A percentile compares a stretch with the other conserved stretches of the same genome.
These are phyloP conservation scores for Sparus aurata DNA, from an alignment of 2,797 vertebrate species.

Conservation along the genomic window DNA sequence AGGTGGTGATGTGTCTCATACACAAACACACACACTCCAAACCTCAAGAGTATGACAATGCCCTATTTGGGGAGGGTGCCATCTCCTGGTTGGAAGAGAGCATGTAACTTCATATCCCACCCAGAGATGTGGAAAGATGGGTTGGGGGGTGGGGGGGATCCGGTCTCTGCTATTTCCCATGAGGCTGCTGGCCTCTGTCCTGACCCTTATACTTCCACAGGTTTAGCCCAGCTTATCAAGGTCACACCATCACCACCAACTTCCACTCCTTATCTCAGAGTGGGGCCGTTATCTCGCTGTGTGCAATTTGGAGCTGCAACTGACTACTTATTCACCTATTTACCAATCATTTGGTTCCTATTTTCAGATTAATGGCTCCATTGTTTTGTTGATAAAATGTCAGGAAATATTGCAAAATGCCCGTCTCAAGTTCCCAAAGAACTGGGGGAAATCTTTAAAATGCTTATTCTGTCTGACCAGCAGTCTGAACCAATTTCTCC, in stretches of 20 bases:
- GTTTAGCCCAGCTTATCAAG: conserved; percentile 45
- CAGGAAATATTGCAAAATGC: not conserved
- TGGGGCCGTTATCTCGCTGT: not conserved
- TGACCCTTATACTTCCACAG: conserved; percentile 13
- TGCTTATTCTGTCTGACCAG: not conserved
- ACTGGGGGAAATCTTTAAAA: not conserved
- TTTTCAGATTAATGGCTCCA: not conserved
- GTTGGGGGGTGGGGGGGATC: not conserved
- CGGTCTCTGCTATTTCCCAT: conserved; percentile 23
- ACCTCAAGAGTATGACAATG: conserved; percentile 41
- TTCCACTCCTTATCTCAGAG: conserved; percentile 9
- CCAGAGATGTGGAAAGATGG: conserved; percentile 10
- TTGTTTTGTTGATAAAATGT: not conserved
- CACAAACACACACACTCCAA: conserved; percentile 24
- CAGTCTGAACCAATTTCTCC: not conserved
- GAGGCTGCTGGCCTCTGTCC: conserved; percentile 28
- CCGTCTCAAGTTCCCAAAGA: not conserved
- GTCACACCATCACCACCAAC: conserved; percentile 15
- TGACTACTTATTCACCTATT: not conserved
- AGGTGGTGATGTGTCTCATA: not conserved
- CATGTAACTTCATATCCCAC: conserved; percentile 49
- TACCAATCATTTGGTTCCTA: not conserved
- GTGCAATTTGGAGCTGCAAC: not conserved
- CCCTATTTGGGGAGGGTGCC: conserved; percentile 85
- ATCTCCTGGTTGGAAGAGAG: conserved; percentile 83